A percentile compares a stretch with the other conserved stretches of the same genome.
Evolutionary conservation across 2,113 vertebrate genomes (phyloP).

Genomic region (Craseonycteris thonglongyai): DNA sequence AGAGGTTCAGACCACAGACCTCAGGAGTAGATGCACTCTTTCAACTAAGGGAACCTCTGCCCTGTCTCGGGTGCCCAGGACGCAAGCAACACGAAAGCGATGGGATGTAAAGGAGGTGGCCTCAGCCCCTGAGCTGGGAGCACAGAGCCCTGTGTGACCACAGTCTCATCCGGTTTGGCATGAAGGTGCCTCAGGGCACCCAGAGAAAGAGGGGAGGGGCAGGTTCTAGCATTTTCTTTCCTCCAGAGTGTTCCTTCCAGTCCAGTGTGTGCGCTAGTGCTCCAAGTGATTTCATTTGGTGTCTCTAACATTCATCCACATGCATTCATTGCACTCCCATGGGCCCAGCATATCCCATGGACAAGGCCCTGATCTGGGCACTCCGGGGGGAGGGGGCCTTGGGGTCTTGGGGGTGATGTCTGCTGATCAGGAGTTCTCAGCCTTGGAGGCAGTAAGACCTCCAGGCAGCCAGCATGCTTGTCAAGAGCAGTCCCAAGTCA

Average conservation of each 20-base stretch:
- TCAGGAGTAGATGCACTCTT: background rate
- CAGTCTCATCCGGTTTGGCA: background rate
- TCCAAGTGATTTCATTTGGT: background rate
- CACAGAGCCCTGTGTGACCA: background rate
- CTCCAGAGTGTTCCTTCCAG: background rate
- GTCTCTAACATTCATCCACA: background rate
- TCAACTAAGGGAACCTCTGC: background rate
- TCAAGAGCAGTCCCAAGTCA: background rate
- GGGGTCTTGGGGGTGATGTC: background rate
- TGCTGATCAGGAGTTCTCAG: background rate
- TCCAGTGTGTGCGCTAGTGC: background rate
- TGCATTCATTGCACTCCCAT: background rate
- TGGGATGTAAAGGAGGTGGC: background rate
- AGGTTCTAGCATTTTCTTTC: background rate
- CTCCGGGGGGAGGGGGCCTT: rapidly evolving
- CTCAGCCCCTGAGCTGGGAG: background rate
- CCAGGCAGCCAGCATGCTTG: background rate
- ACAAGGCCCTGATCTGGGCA: background rate
- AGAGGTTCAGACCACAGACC: background rate
- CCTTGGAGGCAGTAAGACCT: background rate
- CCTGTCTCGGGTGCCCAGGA: background rate
- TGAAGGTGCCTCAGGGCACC: background rate
- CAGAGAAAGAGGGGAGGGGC: background rate
- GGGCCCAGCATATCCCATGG: background rate
- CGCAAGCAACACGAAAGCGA: rapidly evolving